A percentile compares a stretch with the other conserved stretches of the same genome.
These are phyloP conservation scores for Drosophila truncata DNA, from an alignment of 1,140 invertebrate genomes.

Conservation along the genomic window DNA sequence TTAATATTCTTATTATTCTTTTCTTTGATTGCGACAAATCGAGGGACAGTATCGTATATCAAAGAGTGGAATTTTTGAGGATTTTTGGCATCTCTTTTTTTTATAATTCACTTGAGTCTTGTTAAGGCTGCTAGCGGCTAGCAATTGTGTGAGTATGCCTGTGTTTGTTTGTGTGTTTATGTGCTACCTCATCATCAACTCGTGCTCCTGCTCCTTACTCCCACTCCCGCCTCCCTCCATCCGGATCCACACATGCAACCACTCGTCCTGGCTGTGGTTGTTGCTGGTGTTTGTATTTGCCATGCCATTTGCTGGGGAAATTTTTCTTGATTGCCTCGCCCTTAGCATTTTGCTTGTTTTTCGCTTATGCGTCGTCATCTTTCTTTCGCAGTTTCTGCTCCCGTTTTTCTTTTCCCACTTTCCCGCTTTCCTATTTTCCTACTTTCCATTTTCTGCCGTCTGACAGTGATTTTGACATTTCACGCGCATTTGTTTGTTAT, in stretches of 20 bases:
- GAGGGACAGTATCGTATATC: constrained; percentile 27
- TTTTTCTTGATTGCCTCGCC: constrained; percentile 79
- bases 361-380: constrained; percentile 77
- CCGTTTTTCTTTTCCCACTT: constrained; percentile 13
- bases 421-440: neutral
- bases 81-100: constrained; percentile 24
- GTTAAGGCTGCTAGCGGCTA: constrained; percentile 35
- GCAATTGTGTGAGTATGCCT: constrained; percentile 34
- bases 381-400: constrained; percentile 50
- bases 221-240: neutral
- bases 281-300: constrained; percentile 60
- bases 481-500: constrained; percentile 77
- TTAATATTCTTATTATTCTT: neutral
- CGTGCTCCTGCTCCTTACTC: neutral
- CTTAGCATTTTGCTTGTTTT: constrained; percentile 66
- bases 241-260: constrained; percentile 55
- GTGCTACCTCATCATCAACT: constrained; percentile 46
- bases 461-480: constrained; percentile 81
- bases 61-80: constrained; percentile 16
- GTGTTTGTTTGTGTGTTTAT: constrained; percentile 43
- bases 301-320: constrained; percentile 73
- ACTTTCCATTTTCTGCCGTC: constrained; percentile 13
- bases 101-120: constrained; percentile 62
- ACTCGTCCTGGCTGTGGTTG: constrained; percentile 53
- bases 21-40: constrained; percentile 3